Conservation (phyloP, 2,797 vertebrate species). For the Siniperca scherzeri region DNA sequence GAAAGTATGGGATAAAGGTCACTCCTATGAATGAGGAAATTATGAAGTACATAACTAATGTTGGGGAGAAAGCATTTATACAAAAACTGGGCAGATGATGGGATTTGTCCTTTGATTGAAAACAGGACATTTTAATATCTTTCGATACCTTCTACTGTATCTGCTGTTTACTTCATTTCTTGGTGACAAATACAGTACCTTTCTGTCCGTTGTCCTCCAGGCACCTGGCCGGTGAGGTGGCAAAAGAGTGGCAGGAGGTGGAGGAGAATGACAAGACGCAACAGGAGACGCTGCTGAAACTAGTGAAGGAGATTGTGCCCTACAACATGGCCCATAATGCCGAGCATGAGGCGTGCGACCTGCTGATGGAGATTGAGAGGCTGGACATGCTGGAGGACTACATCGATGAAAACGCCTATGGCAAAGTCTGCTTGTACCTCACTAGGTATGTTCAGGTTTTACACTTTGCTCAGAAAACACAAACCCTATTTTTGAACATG, state of each 20-base stretch:
- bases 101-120: not conserved
- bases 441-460: constrained; percentile 88
- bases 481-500: not conserved
- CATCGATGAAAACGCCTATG: constrained; percentile 96
- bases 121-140: not conserved
- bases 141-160: not conserved
- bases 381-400: constrained; percentile 97
- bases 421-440: constrained; percentile 98
- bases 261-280: constrained; percentile 95
- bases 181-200: not conserved
- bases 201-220: constrained; percentile 72
- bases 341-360: constrained; percentile 97
- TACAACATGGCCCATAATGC: constrained; percentile 99
- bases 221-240: constrained; percentile 96
- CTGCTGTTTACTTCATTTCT: not conserved
- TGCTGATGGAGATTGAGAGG: constrained; percentile 98
- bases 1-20: not conserved
- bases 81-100: not conserved
- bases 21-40: not conserved
- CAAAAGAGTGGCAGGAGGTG: constrained; percentile 99
- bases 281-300: constrained; percentile 93
- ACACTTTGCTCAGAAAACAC: not conserved
- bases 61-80: not conserved
- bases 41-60: not conserved
- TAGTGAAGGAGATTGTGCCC: constrained; percentile 97